Base-by-base conservation (phyloP, 2,888 invertebrate species). In the Eupithecia tripunctaria region DNA sequence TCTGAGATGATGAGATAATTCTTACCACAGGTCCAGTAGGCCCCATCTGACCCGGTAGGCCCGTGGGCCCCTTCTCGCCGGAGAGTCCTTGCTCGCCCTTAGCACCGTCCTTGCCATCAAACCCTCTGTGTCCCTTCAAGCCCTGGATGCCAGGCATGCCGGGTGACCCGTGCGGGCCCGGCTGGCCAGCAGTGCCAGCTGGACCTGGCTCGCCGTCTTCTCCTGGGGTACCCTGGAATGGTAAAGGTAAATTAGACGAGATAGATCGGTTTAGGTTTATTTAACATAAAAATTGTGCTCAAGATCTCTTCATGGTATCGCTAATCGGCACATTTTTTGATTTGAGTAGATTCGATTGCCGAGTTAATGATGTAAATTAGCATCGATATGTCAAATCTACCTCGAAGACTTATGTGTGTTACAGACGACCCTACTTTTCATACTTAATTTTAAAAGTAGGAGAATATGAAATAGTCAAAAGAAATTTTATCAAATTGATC, bases 141-240 rank as follows among this genome's bases (percentile, higher is more conserved):
- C 98, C 98, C 4, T 97, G 97, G 7, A 97, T 91, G 0, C 98
- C 98, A 0, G 97, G 97, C 89, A 97, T 94, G 56, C 98, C 95
- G 0, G 95, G 94, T 12, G 96, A 88, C 0, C 98, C 98, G 79
- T 97, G 94, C 0, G 96, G 95, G 0, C 98, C 98, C 1, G 96
- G 91, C 27, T 96, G 96, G 0, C 98, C 98, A 6, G 95, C 87
- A 7, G 96, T 91, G 29, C 98, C 98, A 4, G 95, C 86, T n/a
- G 95, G 95, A 0, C 98, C 98, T 0, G 96, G 92, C 89, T 97
- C 98, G 32, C 97, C 98, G 89, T 97, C 98, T 89, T 97, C 98
- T 72, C 97, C 98, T 73, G 95, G 93, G 83, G 95, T 95, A 73
- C 97, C 98, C 97, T 96, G 38, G 25, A 38, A 27, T 51, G 56